Base-by-base conservation (phyloP, 2,888 invertebrate genomes). In the Automeris io region DNA sequence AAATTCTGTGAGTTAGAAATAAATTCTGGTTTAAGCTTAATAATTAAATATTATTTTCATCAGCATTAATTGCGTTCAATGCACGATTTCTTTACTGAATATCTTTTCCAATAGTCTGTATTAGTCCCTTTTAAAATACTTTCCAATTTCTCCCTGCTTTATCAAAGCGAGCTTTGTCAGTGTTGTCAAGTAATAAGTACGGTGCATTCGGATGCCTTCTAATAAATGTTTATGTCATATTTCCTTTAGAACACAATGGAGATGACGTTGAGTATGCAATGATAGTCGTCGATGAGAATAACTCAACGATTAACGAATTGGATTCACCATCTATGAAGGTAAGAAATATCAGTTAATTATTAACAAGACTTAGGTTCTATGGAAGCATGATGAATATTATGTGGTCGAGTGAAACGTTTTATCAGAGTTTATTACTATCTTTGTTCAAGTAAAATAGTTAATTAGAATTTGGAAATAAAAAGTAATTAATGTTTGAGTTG, bases 291-390 rank as follows among this genome's bases (percentile, higher is more conserved):
- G 95, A 95, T 67, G 95, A 95, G 70, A 94, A 93, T 69, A 95
- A 95, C 86, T 94, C 95, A 1, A 93, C 93, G 8, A 83, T 95
- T 51, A 92, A 93, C 35, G 95, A 95, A 61, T 90, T 93, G 68
- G 94, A 95, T 63, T 91, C 94, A 11, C 93, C 95, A 4, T 95
- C 95, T 6, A 93, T 95, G 52, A 95, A 95, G 93, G 95, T 95
- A 78, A 71, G 63, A 51, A 44, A 37, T 18, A 40, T 37, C 2
- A 31, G 18, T 19, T 25, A 36, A 18, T 39, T 7, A 11, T 33
- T 34, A 4, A 7, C 5, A 35, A 18, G 18, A n/a, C 3, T 5
- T n/a, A 4, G n/a, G 16, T 16, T 16, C 5, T 29, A n/a, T 29
- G 16, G 16, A 3, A 29, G 40, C 36, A 46, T 31, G 32, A 37